Evolutionary conservation across 2,797 vertebrate genomes (phyloP).

Genomic region (Cyprinella venusta): DNA sequence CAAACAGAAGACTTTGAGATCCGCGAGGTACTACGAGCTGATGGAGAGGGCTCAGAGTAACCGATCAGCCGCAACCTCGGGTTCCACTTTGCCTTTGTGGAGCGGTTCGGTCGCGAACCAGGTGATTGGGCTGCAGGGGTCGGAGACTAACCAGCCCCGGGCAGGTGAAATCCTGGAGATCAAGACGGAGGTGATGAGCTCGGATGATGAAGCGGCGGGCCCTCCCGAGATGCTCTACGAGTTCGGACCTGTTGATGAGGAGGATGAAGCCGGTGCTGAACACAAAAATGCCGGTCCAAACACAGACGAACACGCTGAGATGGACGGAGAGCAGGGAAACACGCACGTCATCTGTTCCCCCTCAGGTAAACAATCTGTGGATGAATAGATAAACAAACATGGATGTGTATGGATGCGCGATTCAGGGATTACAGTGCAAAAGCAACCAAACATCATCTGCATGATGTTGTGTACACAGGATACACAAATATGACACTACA

Average conservation of each 20-base stretch:
- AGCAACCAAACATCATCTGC: background rate
- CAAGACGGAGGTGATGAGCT: conserved; percentile 85
- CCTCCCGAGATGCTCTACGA: conserved; percentile 80
- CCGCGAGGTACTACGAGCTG: conserved; percentile 91
- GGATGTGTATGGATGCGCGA: background rate
- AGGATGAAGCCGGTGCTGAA: conserved; percentile 79
- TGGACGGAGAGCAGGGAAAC: conserved; percentile 76
- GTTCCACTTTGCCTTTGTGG: conserved; percentile 65
- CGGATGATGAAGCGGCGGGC: conserved; percentile 80
- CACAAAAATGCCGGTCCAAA: conserved; percentile 73
- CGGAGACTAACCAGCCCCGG: conserved; percentile 73
- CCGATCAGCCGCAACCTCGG: conserved; percentile 82
- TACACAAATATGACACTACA: background rate
- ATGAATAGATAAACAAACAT: background rate
- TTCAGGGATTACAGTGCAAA: background rate
- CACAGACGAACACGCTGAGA: conserved; percentile 72
- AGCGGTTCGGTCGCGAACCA: conserved; percentile 57
- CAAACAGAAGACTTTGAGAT: conserved; percentile 82
- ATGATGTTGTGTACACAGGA: background rate
- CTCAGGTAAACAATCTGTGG: conserved; percentile 73
- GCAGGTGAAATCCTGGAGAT: conserved; percentile 80
- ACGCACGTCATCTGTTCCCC: conserved; percentile 79
- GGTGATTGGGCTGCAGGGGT: conserved; percentile 71
- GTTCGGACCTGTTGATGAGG: conserved; percentile 81
- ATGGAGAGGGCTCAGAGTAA: conserved; percentile 89